Evolutionary conservation across 2,888 invertebrate species (phyloP).

Genomic region (Philereme transversata): DNA sequence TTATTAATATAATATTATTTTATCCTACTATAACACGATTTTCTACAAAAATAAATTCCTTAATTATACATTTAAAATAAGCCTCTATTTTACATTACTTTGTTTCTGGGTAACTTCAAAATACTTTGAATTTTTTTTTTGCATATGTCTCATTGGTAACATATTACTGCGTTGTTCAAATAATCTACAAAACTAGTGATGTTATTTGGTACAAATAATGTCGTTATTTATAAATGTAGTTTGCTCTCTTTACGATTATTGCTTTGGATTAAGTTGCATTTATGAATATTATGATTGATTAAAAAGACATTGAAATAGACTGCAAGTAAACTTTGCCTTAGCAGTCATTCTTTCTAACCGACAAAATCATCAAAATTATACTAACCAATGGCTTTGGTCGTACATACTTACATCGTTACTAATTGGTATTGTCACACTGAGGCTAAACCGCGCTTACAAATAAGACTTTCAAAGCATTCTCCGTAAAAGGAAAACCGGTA

Average conservation of each 20-base stretch:
- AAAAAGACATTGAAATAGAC: too few relatives aligned
- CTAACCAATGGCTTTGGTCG: too few relatives aligned
- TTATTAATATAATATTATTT: too few relatives aligned
- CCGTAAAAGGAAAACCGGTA: not conserved
- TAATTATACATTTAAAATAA: not conserved
- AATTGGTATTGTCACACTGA: too few relatives aligned
- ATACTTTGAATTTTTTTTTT: not conserved
- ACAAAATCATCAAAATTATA: too few relatives aligned
- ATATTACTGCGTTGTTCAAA: not conserved
- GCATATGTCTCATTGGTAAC: not conserved
- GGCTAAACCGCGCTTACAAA: too few relatives aligned
- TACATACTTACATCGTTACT: too few relatives aligned
- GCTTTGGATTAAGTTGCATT: too few relatives aligned
- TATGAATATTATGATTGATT: too few relatives aligned
- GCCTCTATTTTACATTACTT: slow-evolving; percentile 5
- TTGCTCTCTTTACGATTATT: too few relatives aligned
- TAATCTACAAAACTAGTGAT: not conserved
- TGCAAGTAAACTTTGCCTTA: too few relatives aligned
- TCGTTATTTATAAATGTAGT: not conserved
- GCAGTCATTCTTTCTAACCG: too few relatives aligned
- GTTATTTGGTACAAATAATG: slow-evolving; percentile 1
- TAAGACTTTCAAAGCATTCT: not conserved
- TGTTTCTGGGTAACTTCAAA: slow-evolving; percentile 13
- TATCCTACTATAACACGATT: not conserved
- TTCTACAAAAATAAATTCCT: not conserved